Conservation (phyloP, 2,888 invertebrate genomes). For the Ochropleura plecta region DNA sequence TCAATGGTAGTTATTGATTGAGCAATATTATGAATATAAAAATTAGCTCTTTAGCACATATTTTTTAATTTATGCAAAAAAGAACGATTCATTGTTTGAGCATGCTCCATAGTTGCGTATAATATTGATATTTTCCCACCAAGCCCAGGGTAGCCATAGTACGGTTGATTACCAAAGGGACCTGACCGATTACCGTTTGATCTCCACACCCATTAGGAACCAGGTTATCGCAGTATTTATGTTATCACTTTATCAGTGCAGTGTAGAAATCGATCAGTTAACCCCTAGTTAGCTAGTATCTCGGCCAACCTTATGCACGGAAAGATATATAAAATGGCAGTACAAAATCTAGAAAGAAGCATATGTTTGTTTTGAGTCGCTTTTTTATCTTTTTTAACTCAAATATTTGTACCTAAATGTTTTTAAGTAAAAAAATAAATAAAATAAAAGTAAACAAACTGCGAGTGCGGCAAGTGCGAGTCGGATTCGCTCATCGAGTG, state of each 20-base stretch:
- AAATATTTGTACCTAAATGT: no score
- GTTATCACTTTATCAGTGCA: slow-evolving; percentile 28
- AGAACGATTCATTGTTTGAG: no score
- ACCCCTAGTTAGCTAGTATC: background rate
- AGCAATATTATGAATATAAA: no score
- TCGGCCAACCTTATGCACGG: background rate
- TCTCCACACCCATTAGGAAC: slow-evolving; percentile 4
- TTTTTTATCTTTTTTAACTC: no score
- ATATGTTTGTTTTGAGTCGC: no score
- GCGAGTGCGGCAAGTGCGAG: no score
- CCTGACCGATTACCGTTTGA: background rate
- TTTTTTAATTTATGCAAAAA: no score
- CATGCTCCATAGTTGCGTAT: background rate
- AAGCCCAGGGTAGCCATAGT: background rate
- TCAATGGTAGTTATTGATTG: no score
- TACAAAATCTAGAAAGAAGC: background rate
- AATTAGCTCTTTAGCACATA: no score
- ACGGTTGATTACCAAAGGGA: background rate
- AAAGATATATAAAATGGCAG: background rate
- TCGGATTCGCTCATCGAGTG: no score
- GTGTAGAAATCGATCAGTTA: slow-evolving; percentile 26
- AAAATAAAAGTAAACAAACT: background rate
- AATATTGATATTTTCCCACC: background rate
- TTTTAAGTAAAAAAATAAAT: no score
- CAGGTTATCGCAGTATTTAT: slow-evolving; percentile 42